Conservation (phyloP, 35 echinoderm and acorn worm genomes). For the Nesometra sesokonis region DNA sequence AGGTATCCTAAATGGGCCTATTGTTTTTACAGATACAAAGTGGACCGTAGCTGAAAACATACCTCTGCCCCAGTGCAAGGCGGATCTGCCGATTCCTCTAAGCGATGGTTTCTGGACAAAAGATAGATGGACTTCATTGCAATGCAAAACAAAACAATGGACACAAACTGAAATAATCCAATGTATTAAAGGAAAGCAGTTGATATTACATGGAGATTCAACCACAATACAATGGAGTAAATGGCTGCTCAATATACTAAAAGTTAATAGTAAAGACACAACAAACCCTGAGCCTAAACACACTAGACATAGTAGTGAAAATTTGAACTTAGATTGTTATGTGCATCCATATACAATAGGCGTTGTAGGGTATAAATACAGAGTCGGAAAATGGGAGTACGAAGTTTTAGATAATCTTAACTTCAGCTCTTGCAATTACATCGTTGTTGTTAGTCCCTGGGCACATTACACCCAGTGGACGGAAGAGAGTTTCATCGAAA, state of each 20-base stretch:
- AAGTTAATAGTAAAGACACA: not conserved
- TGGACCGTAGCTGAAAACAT: not conserved
- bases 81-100: not conserved
- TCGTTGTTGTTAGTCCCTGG: conserved; percentile 31
- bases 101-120: not conserved
- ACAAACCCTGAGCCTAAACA: not conserved
- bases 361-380: no score
- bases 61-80: not conserved
- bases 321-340: not conserved
- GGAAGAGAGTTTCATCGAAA: no score
- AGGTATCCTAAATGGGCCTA: no score
- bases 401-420: conserved; percentile 1
- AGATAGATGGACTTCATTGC: not conserved
- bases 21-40: no score
- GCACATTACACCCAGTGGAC: conserved; percentile 35
- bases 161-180: not conserved
- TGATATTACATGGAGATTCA: not conserved
- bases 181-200: not conserved
- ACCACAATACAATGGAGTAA: not conserved
- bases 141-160: conserved; percentile 1
- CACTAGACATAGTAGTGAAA: not conserved
- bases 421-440: not conserved
- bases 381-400: not conserved
- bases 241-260: not conserved
- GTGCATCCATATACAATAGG: not conserved